Evolutionary conservation across 2,797 vertebrate genomes (phyloP).

Genomic region (Huso huso): DNA sequence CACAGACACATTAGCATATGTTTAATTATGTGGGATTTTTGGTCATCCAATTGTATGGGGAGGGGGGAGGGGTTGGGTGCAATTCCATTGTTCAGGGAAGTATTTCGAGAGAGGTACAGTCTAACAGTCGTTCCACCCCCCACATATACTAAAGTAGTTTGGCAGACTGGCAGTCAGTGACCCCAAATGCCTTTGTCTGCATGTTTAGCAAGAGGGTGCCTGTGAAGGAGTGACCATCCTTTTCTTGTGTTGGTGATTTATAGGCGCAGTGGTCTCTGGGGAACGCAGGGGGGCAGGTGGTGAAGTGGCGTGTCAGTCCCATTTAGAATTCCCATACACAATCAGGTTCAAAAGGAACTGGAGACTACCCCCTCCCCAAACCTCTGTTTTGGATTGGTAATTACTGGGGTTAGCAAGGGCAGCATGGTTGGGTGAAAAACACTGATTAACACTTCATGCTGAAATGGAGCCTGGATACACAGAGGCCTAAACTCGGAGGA

Average conservation of each 20-base stretch:
- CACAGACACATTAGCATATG: constrained; percentile 4
- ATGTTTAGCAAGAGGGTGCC: background rate
- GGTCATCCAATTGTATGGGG: background rate
- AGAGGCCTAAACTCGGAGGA: too few relatives aligned
- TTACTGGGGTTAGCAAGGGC: background rate
- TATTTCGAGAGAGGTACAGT: too few relatives aligned
- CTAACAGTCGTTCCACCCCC: too few relatives aligned
- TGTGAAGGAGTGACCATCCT: background rate
- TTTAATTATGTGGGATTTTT: constrained; percentile 1
- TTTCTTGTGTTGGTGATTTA: constrained; percentile 16
- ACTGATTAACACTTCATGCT: background rate
- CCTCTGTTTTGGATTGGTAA: background rate
- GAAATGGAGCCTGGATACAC: background rate
- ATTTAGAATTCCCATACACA: background rate
- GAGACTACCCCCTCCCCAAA: background rate
- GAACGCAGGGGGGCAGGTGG: constrained; percentile 27
- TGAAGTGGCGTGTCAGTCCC: background rate
- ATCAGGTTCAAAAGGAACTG: background rate
- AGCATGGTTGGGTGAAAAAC: background rate
- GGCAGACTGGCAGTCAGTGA: constrained; percentile 4
- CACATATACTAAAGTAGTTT: too few relatives aligned
- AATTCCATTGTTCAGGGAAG: too few relatives aligned
- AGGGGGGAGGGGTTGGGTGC: background rate
- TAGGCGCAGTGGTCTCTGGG: constrained; percentile 4
- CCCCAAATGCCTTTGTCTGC: constrained; percentile 23